Conservation (phyloP, 2,113 vertebrate genomes). For the Neotragus moschatus region DNA sequence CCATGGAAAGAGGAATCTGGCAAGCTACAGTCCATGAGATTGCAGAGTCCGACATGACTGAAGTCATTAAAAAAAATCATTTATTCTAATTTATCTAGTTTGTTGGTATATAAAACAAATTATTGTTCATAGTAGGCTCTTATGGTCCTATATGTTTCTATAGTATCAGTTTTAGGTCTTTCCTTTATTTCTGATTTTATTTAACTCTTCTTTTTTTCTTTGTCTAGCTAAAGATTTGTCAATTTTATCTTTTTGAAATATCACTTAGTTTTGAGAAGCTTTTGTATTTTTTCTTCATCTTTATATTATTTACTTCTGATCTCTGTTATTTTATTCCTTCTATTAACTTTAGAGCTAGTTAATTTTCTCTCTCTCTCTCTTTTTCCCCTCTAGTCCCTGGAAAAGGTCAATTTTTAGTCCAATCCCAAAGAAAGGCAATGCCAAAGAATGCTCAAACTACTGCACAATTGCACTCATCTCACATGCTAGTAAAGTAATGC, state of each 20-base stretch:
- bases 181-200: background rate
- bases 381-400: background rate
- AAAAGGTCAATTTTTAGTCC: no score
- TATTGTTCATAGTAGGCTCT: background rate
- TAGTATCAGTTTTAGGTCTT: background rate
- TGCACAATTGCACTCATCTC: no score
- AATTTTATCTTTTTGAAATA: background rate
- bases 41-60: no score
- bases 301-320: background rate
- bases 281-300: background rate
- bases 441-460: no score
- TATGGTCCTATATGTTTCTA: background rate
- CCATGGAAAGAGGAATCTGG: no score
- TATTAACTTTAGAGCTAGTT: background rate
- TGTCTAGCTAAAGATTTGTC: background rate
- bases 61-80: no score
- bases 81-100: background rate
- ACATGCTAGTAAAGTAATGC: no score
- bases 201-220: background rate
- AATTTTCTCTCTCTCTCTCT: background rate
- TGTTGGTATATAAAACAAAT: background rate
- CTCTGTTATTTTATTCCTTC: background rate
- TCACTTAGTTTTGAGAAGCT: background rate
- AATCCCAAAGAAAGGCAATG: no score
- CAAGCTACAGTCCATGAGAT: no score